phyloP scores from a whole-genome alignment of 2,888 invertebrate genomes.

The Quadroppia sp. region DNA sequence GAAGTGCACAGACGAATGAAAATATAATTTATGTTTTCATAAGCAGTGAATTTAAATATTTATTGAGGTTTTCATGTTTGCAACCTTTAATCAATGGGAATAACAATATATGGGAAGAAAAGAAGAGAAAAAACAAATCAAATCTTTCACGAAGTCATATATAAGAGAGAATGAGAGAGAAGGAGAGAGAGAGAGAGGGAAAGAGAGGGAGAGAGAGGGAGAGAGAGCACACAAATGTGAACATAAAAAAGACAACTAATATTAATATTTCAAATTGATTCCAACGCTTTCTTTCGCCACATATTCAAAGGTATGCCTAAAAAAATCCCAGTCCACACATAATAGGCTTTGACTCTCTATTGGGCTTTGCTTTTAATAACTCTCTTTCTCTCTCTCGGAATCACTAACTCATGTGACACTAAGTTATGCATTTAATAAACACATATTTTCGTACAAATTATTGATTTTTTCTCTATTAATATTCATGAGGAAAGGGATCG shows the following conservation, averaged over 20 bases:
- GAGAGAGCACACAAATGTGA: too few relatives aligned
- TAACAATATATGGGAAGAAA: conserved; percentile 2
- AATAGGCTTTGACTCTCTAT: neutral
- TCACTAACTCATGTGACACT: conserved; percentile 1
- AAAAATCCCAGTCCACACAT: neutral
- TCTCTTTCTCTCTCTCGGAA: too few relatives aligned
- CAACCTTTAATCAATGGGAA: conserved; percentile 30
- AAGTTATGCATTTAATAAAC: conserved; percentile 15
- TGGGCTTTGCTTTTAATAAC: neutral
- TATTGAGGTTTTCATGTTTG: conserved; percentile 13
- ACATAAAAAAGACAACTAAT: neutral
- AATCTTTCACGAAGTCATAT: conserved; percentile 21
- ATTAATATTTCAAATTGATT: conserved; percentile 5
- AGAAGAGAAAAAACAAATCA: conserved; percentile 18
- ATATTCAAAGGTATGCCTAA: neutral
- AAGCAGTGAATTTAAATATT: conserved; percentile 25
- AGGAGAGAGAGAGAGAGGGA: too few relatives aligned
- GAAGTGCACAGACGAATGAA: neutral
- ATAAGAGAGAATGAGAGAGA: too few relatives aligned
- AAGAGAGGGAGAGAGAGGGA: too few relatives aligned
- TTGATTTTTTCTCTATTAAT: conserved; percentile 7
- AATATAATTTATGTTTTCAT: conserved; percentile 24
- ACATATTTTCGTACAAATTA: conserved; percentile 1
- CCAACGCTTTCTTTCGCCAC: too few relatives aligned
- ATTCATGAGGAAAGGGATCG: neutral